Evolutionary conservation across 2,797 vertebrate species (phyloP), one percentile per base, ranked within the genome.

Genomic region (Hozukius guyotensis): DNA sequence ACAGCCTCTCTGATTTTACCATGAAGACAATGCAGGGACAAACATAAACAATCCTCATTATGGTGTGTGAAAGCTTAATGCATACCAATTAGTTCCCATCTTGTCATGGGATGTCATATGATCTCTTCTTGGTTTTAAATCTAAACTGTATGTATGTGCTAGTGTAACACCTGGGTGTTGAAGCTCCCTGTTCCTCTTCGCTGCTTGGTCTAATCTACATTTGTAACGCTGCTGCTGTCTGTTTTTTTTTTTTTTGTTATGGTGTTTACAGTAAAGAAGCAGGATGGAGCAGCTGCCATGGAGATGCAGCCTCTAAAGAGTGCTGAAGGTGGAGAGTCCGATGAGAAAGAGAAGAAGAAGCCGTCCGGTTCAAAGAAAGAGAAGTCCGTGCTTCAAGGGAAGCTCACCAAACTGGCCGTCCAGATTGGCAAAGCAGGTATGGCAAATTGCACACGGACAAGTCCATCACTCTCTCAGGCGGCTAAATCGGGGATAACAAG

Each of bases 281-380:
- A 97, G 93, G 98, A 99, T 2, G 98, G 98, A 56, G 98, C 98
- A 14, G 99, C 98, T 36, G 99, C 98, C 78, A 99, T 99, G 98
- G 99, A 99, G 92, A 99, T 99, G 99, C 99, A 99, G 88, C 99
- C 99, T 2, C 94, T 99, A 80, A 99, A 99, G 96, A 99, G 98
- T 1, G 98, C 98, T 0, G 99, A 99, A 92, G 99, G 99, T 0
- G 97, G 97, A 46, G 97, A 98, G 75, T 85, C 96, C 0, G 98
- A 99, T 0, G 97, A 99, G 1, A 98, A 99, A 32, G 97, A 99
- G 93, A 98, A 96, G 94, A 99, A 97, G 95, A 99, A 97, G 87
- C 90, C 95, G 88, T 97, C 95, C 56, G 95, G 94, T 92, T 96
- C 98, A 52, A 99, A 99, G 95, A 99, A 99, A 77, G 99, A 99